Percentiles rank a stretch among this genome's conserved stretches.
Conservation (phyloP, 2,797 vertebrate genomes). For the Argyrosomus regius region DNA sequence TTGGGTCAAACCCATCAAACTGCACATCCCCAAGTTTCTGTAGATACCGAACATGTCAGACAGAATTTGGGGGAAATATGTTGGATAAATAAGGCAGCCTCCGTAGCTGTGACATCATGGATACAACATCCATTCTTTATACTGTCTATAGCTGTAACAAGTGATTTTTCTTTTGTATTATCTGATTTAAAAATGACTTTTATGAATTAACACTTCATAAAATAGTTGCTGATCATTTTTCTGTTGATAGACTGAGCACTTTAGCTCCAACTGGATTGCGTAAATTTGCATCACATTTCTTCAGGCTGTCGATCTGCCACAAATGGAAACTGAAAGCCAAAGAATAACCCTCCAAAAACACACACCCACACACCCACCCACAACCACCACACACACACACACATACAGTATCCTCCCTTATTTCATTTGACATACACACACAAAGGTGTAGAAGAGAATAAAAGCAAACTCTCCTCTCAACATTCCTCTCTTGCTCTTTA, state of each 20-base stretch:
- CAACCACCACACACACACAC: slow-evolving; percentile 16
- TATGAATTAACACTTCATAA: neutral
- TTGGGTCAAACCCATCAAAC: too few species aligned
- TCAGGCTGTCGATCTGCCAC: slow-evolving; percentile 20
- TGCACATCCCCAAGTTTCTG: too few species aligned
- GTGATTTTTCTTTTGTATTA: neutral
- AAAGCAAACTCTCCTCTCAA: slow-evolving; percentile 36
- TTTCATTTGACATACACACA: slow-evolving; percentile 1
- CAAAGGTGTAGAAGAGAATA: slow-evolving; percentile 33
- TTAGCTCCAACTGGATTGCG: slow-evolving; percentile 7
- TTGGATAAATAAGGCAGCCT: too few species aligned
- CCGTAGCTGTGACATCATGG: too few species aligned
- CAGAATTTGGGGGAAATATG: too few species aligned
- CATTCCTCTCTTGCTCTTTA: slow-evolving; percentile 37
- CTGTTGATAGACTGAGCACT: neutral
- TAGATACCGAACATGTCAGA: too few species aligned
- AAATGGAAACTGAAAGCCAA: slow-evolving; percentile 14
- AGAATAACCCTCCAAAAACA: neutral
- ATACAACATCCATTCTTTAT: too few species aligned
- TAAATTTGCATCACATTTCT: slow-evolving; percentile 6
- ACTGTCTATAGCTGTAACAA: too few species aligned
- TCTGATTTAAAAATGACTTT: neutral
- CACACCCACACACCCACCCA: neutral
- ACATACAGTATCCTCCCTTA: neutral
- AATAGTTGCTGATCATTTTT: neutral